Conservation (phyloP, 2,797 vertebrate species). For the Balearica regulorum region DNA sequence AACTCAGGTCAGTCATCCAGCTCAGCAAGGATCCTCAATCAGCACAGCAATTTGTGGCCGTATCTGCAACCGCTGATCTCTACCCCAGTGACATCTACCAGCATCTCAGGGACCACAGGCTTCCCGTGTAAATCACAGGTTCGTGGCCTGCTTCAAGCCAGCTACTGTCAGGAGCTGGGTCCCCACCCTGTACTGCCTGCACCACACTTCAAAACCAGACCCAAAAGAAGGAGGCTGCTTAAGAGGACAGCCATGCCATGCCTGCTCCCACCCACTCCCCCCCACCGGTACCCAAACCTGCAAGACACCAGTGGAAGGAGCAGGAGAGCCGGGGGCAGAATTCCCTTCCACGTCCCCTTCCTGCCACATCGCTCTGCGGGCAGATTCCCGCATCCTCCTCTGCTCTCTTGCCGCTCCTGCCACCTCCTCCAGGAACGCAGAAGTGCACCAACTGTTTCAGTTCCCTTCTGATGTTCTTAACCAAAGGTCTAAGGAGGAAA, state of each 20-base stretch:
- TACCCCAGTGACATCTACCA: neutral
- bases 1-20: neutral
- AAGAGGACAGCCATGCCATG: accelerated
- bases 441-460: neutral
- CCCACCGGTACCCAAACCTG: neutral
- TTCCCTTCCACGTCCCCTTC: neutral
- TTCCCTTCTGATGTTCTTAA: conserved; percentile 3
- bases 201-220: neutral
- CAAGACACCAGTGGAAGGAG: neutral
- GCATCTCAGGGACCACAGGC: neutral
- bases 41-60: neutral
- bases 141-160: accelerated
- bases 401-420: neutral
- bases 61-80: neutral
- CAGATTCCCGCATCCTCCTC: neutral
- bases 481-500: conserved; percentile 1
- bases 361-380: neutral
- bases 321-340: neutral
- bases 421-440: neutral
- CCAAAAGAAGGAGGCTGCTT: neutral
- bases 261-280: neutral
- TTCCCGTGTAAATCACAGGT: neutral
- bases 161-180: accelerated
- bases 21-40: neutral
- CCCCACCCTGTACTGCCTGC: accelerated